These are phyloP conservation scores for Cristatella mucedo DNA, from an alignment of 2,888 invertebrate species.

Conservation along the genomic window DNA sequence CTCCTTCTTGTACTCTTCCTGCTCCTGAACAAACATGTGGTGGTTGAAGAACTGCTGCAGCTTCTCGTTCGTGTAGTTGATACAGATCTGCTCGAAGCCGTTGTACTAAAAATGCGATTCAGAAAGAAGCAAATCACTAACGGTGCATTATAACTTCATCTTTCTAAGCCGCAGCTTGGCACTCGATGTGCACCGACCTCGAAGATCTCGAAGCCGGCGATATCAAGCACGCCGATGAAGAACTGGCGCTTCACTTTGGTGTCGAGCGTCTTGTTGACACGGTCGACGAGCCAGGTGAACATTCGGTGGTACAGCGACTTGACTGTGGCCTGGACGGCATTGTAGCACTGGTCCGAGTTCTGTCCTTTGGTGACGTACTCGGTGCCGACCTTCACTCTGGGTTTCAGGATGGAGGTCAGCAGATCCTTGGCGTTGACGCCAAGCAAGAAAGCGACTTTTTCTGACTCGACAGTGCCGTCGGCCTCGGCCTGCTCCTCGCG, in stretches of 20 bases:
- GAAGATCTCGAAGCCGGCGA: slow-evolving; percentile 99
- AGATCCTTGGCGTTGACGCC: slow-evolving; percentile 71
- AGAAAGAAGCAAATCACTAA: too few species aligned
- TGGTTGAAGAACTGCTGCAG: slow-evolving; percentile 97
- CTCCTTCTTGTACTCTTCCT: slow-evolving; percentile 85
- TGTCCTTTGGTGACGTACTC: slow-evolving; percentile 97
- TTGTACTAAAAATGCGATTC: slow-evolving; percentile 83
- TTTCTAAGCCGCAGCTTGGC: too few species aligned
- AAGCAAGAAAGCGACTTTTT: slow-evolving; percentile 69
- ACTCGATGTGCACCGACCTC: too few species aligned
- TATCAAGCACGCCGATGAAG: slow-evolving; percentile 99
- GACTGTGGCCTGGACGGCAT: slow-evolving; percentile 40
- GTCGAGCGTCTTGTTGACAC: slow-evolving; percentile 98
- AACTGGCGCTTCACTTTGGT: slow-evolving; percentile 95
- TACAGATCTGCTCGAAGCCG: slow-evolving; percentile 93
- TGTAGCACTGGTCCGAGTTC: slow-evolving; percentile 59
- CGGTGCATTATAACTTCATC: too few species aligned
- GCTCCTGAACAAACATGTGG: slow-evolving; percentile 90
- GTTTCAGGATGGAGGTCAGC: slow-evolving; percentile 64
- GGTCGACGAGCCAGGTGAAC: slow-evolving; percentile 75
- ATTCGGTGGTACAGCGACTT: slow-evolving; percentile 42
- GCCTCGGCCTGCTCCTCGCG: slow-evolving; percentile 74
- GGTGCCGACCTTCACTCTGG: slow-evolving; percentile 88
- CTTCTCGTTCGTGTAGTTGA: slow-evolving; percentile 95
- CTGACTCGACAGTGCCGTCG: slow-evolving; percentile 39